Evolutionary conservation across 2,888 invertebrate species (phyloP), one percentile per base, ranked within the genome.

Genomic region (Drosophila demipolita): DNA sequence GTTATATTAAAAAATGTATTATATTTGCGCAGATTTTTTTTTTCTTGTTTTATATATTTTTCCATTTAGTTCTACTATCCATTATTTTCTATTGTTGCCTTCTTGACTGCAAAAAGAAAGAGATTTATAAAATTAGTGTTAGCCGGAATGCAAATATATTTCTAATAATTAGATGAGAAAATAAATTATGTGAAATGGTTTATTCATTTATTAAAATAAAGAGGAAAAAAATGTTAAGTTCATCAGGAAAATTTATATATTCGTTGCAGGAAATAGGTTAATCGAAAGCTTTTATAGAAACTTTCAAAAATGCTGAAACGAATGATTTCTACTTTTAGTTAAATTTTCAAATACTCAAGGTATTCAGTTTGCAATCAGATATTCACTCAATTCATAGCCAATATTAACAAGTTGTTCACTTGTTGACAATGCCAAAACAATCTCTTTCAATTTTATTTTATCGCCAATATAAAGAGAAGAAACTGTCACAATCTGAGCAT

Each of bases 361-460:
- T 23, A 15, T 35, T 45, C 20, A 35, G 20, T 42, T 52, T 45
- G 12, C 11, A 55, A 35, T 40, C 70, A 48, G 6, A 58, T 52
- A n/a, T 54, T 38, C 40, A 20, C 29, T 20, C 55, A 55, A 65
- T 73, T 60, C 57, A 61, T 38, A 70, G 32, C 12, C 38, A 54
- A 54, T 73, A 52, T 73, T 71, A 69, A 66, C 49, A 76, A 57
- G 52, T 35, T 54, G 54, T 66, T 73, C 77, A 89, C 86, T 90
- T 85, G 87, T 86, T 88, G 89, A 77, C 70, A 82, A 69, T 73
- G 42, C 58, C 57, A 59, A 48, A 64, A 49, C 58, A 62, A 69
- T 52, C 67, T 84, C 68, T 54, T 77, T 61, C 55, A 78, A 55
- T 74, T 73, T 74, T 68, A 71, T 69, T 66, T 80, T 62, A 61